Percentiles rank a stretch among this genome's conserved stretches.
These are phyloP conservation scores for Pelecanus crispus DNA, from an alignment of 2,113 vertebrate genomes.

Conservation along the genomic window DNA sequence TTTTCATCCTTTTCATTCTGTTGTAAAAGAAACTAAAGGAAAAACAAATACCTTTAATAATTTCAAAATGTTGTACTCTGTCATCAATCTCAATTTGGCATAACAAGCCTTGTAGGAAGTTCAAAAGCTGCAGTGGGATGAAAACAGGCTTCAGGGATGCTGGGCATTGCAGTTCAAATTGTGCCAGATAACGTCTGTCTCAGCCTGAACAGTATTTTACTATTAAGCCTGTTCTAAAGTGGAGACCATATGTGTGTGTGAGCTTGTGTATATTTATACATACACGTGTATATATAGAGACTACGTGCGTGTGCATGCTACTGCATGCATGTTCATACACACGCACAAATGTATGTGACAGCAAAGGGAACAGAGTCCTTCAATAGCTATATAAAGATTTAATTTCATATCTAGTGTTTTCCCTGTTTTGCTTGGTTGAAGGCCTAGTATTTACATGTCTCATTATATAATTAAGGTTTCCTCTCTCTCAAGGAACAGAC, in stretches of 20 bases:
- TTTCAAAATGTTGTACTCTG: constrained; percentile 20
- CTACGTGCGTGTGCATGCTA: no score
- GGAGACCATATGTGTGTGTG: rapidly evolving
- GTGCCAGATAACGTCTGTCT: neutral
- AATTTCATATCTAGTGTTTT: neutral
- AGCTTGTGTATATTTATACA: neutral
- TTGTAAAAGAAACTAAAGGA: neutral
- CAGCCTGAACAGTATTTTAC: neutral
- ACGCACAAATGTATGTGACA: neutral
- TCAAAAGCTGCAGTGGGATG: neutral
- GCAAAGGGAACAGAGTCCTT: neutral
- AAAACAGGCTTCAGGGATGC: neutral
- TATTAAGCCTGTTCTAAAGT: neutral
- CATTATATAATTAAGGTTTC: neutral
- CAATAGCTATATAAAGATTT: neutral
- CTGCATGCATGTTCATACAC: neutral
- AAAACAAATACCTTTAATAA: constrained; percentile 48
- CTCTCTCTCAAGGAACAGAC: neutral
- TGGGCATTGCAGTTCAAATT: neutral
- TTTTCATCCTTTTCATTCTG: constrained; percentile 16
- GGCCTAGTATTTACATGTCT: neutral
- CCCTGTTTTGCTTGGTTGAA: neutral
- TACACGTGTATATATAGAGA: neutral
- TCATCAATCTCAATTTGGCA: constrained; percentile 52
- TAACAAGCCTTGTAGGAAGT: constrained; percentile 16